A percentile compares a stretch with the other conserved stretches of the same genome.
Evolutionary conservation across 1,140 invertebrate genomes (phyloP).

Genomic region (Hetaerina americana): DNA sequence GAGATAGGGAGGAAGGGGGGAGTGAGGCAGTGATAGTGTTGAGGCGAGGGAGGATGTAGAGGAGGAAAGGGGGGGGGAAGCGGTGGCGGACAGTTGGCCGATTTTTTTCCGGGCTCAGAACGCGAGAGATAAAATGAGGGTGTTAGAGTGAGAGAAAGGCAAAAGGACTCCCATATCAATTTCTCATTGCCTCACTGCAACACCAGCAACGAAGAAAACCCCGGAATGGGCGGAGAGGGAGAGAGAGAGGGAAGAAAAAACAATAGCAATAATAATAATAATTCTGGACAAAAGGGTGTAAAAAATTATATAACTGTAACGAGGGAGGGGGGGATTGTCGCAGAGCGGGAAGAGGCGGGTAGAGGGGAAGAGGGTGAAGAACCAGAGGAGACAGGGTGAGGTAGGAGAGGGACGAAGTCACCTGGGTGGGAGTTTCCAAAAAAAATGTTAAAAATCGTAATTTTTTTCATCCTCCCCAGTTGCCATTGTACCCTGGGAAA

Average conservation of each 20-base stretch:
- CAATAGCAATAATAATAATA: neutral
- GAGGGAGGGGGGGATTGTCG: too few species aligned
- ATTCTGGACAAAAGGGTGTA: neutral
- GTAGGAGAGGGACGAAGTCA: neutral
- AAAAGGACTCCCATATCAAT: neutral
- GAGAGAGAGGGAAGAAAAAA: too few species aligned
- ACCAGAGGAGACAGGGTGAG: neutral
- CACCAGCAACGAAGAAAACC: neutral
- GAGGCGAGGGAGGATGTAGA: too few species aligned
- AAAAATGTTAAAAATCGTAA: neutral
- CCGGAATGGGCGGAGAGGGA: too few species aligned
- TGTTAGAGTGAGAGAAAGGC: neutral
- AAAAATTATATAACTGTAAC: neutral
- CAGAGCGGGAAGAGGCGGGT: too few species aligned
- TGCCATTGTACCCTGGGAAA: neutral
- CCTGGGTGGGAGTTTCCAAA: neutral
- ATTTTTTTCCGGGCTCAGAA: too few species aligned
- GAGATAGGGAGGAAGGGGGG: too few species aligned
- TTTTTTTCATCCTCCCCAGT: neutral
- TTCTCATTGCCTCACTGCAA: neutral
- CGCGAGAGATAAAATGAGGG: too few species aligned
- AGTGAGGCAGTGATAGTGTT: too few species aligned
- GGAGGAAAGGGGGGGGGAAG: too few species aligned
- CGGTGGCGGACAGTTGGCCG: too few species aligned
- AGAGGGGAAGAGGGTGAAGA: neutral